Evolutionary conservation across 2,888 invertebrate genomes (phyloP), one percentile per base, ranked within the genome.

Genomic region (Pherbina coryleti): DNA sequence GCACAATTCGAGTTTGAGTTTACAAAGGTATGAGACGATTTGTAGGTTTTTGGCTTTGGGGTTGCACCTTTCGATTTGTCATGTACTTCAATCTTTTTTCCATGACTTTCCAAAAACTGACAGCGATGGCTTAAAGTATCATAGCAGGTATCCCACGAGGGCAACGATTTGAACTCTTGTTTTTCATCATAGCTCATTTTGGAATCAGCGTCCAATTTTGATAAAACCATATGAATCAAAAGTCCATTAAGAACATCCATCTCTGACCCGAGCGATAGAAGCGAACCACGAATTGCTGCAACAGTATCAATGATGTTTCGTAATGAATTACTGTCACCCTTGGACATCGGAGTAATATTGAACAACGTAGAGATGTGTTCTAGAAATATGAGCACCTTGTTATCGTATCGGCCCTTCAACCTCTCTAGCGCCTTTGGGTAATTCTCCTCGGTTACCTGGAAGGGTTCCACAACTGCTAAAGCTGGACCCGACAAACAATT

Each of bases 111-210:
- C 19, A 78, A 60, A 60, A 78, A 60, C 37, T 73, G 72, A 19
- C 78, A 72, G 5, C 75, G 78, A 67, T 60, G 28, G 49, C 71
- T 72, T 55, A 78, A 62, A 51, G 67, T n/a, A 7, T 64, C 25
- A 14, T 78, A 76, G 19, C 72, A 76, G 1, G 9, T 31, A 62
- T 74, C 69, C 78, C 78, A 75, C 0, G 64, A 31, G 9, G 75
- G 71, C 44, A 75, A 67, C 11, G 55, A 49, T 49, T 60, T 67
- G 14, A 77, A 69, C 55, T 77, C 77, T 67, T 66, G 55, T 78
- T 53, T 53, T 53, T 53, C 53, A 19, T 53, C 53, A 53, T 53
- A 53, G 19, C n/a, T 19, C 19, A 19, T n/a, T 19, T 53, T 53
- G 14, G 53, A n/a, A 53, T 53, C 53, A 53, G 53, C 17, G 19